Evolutionary conservation across 2,888 invertebrate species (phyloP).

Genomic region (Erpobdella octoculata): DNA sequence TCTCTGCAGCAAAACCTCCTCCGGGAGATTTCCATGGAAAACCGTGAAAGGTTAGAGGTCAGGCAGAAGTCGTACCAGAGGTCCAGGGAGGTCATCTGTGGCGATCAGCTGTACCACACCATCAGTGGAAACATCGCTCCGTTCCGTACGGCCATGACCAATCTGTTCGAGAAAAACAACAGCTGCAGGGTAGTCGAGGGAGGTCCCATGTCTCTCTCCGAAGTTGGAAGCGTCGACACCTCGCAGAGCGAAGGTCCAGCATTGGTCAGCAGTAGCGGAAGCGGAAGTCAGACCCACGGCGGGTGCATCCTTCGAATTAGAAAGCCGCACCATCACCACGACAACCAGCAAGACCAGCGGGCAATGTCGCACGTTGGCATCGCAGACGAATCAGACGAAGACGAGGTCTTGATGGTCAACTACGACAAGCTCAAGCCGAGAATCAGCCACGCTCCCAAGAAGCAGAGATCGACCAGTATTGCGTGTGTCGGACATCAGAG

Average conservation of each 20-base stretch:
- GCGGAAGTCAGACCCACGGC: neutral
- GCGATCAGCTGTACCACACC: conserved; percentile 12
- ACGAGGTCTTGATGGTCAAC: conserved; percentile 15
- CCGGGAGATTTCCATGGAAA: neutral
- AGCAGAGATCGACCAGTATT: neutral
- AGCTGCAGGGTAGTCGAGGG: neutral
- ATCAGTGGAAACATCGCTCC: conserved; percentile 11
- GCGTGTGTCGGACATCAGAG: neutral
- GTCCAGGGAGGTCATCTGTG: neutral
- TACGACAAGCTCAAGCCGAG: neutral
- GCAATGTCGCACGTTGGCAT: neutral
- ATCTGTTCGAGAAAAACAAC: conserved; percentile 10
- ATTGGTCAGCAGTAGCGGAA: neutral
- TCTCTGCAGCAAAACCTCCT: neutral
- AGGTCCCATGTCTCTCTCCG: neutral
- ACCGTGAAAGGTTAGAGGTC: neutral
- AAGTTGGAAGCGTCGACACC: neutral
- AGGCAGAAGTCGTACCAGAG: neutral
- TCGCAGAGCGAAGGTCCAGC: neutral
- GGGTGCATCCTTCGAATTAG: conserved; percentile 5
- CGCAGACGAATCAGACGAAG: neutral
- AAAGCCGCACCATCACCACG: neutral
- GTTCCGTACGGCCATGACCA: neutral
- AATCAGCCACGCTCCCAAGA: neutral
- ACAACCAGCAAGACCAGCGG: neutral